Percentiles rank a stretch among this genome's conserved stretches.
These are phyloP conservation scores for Tichodroma muraria DNA, from an alignment of 2,113 vertebrate genomes.

Conservation along the genomic window DNA sequence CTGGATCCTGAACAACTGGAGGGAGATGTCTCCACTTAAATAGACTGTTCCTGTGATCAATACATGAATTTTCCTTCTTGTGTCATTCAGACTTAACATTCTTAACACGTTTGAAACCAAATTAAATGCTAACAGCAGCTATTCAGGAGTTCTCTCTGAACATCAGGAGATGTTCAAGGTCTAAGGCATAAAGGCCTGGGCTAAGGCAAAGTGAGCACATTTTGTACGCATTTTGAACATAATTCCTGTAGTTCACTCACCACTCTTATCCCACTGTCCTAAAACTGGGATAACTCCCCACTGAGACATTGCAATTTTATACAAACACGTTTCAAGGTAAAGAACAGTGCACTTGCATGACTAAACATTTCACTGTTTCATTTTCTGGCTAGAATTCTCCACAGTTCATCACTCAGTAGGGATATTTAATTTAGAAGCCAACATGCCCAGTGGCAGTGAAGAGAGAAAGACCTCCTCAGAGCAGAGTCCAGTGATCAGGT, in stretches of 20 bases:
- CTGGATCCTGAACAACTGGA: not conserved
- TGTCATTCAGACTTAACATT: not conserved
- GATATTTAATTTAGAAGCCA: not conserved
- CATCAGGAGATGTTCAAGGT: not conserved
- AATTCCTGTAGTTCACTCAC: not conserved
- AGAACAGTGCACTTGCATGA: not conserved
- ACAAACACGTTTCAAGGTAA: not conserved
- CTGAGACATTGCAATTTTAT: not conserved
- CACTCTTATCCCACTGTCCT: not conserved
- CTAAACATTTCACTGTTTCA: not conserved
- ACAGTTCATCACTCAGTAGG: not conserved
- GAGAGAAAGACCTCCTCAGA: not conserved
- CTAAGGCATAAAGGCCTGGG: not conserved
- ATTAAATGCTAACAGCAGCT: not conserved
- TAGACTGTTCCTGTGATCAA: not conserved
- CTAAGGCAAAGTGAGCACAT: not conserved
- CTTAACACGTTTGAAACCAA: not conserved
- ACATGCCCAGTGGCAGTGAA: not conserved
- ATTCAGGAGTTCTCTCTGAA: not conserved
- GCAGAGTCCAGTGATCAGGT: not conserved
- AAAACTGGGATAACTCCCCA: not conserved
- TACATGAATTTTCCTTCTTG: not conserved
- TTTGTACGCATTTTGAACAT: not conserved
- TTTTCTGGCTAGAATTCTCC: not conserved
- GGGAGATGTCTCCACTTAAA: not conserved